These are phyloP conservation scores for Phenganax subtilis DNA, from an alignment of 92 coral and sea anemone genomes.

Conservation along the genomic window DNA sequence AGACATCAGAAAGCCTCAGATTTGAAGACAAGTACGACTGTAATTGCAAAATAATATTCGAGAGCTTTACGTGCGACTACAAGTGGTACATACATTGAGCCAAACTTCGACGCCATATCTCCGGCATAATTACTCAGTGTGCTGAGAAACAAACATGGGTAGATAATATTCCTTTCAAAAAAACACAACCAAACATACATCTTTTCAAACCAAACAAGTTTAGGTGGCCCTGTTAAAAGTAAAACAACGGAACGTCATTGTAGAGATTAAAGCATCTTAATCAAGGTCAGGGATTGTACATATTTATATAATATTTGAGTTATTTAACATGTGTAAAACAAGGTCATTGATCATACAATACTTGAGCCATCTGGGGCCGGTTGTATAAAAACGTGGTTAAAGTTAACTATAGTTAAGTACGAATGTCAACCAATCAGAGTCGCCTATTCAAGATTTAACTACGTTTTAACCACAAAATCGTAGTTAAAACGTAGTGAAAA, in stretches of 20 bases:
- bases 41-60: not conserved
- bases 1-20: not conserved
- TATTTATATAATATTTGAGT: too few relatives aligned
- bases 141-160: slow-evolving; percentile 87
- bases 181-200: slow-evolving; percentile 87
- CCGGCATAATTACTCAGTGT: slow-evolving; percentile 73
- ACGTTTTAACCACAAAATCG: too few relatives aligned
- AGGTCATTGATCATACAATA: too few relatives aligned
- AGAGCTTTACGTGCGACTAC: not conserved
- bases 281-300: too few relatives aligned
- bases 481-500: too few relatives aligned
- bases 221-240: slow-evolving; percentile 68
- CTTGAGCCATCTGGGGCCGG: too few relatives aligned
- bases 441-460: too few relatives aligned
- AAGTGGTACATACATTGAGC: slow-evolving; percentile 62
- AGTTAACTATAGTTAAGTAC: too few relatives aligned
- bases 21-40: not conserved
- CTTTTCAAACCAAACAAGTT: slow-evolving; percentile 83
- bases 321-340: too few relatives aligned
- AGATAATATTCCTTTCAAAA: slow-evolving; percentile 77
- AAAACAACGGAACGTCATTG: not conserved
- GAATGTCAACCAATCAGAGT: too few relatives aligned
- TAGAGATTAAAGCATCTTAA: too few relatives aligned
- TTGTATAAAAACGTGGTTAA: too few relatives aligned
- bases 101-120: slow-evolving; percentile 66